These are phyloP conservation scores for Coelinius sp. DNA, from an alignment of 2,888 invertebrate genomes.

Conservation along the genomic window DNA sequence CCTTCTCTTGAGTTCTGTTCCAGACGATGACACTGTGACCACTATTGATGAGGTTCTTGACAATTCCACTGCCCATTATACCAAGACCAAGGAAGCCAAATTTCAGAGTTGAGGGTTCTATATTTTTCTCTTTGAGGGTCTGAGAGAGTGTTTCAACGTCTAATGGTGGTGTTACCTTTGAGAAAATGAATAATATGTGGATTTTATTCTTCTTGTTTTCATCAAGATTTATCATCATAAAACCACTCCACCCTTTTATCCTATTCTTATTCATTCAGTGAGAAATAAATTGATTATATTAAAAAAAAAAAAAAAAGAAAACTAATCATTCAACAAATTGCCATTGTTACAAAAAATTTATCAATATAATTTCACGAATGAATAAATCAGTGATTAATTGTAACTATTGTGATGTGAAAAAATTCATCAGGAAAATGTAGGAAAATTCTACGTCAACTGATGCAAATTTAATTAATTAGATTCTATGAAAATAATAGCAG, in stretches of 20 bases:
- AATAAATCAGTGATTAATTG: no score
- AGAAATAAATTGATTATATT: no score
- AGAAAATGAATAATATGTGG: not conserved
- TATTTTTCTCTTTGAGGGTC: conserved; percentile 86
- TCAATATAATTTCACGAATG: no score
- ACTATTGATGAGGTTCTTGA: conserved; percentile 93
- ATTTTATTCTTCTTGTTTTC: not conserved
- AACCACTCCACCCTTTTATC: no score
- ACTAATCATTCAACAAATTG: no score
- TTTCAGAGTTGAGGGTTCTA: conserved; percentile 86
- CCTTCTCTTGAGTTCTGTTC: conserved; percentile 94
- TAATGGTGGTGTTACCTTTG: conserved; percentile 81
- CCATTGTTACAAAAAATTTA: no score
- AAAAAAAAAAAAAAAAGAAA: no score
- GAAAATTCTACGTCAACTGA: not conserved
- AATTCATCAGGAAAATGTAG: not conserved
- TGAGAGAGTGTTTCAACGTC: conserved; percentile 85
- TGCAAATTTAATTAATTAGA: no score
- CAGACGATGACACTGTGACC: conserved; percentile 95
- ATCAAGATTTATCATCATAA: not conserved
- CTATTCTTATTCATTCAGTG: no score
- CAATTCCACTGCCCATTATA: conserved; percentile 95
- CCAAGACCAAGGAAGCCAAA: conserved; percentile 97
- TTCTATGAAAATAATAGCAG: not conserved
- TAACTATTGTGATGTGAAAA: not conserved